Percentiles rank a stretch among this genome's conserved stretches.
Evolutionary conservation across 1,140 invertebrate species (phyloP).

Genomic region (Hyles euphorbiae): DNA sequence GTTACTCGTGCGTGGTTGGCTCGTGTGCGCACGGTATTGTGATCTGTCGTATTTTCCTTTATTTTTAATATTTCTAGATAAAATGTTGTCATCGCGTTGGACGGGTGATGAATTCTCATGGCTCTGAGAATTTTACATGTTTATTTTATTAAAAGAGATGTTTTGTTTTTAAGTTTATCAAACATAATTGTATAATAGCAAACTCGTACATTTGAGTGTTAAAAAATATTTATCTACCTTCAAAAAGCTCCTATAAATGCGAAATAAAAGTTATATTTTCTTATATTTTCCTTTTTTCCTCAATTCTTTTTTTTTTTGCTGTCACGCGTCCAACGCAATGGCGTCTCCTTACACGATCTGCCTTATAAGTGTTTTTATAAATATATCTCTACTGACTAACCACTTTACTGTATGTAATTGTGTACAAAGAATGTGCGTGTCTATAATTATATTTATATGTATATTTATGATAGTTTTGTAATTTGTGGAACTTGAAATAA

Average conservation of each 20-base stretch:
- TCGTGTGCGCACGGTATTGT: slow-evolving; percentile 30
- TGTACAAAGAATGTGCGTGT: slow-evolving; percentile 36
- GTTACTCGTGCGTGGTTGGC: not conserved
- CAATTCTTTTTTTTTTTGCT: no score
- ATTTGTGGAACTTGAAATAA: slow-evolving; percentile 15
- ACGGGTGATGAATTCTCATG: slow-evolving; percentile 14
- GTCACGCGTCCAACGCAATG: slow-evolving; percentile 35
- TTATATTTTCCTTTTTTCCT: no score
- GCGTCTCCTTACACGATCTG: slow-evolving; percentile 60
- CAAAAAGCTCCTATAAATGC: no score
- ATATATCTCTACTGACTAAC: slow-evolving; percentile 50
- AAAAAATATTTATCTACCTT: no score
- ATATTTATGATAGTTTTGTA: slow-evolving; percentile 45
- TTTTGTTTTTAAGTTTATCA: no score
- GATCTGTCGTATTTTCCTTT: slow-evolving; percentile 55
- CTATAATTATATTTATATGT: slow-evolving; percentile 33
- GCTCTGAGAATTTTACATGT: not conserved
- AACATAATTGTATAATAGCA: no score
- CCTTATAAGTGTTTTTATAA: slow-evolving; percentile 72
- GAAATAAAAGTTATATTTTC: no score
- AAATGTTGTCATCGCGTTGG: slow-evolving; percentile 42
- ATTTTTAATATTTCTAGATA: slow-evolving; percentile 37
- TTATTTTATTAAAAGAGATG: not conserved
- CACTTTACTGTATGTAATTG: slow-evolving; percentile 46
- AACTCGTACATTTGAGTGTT: no score